These are phyloP conservation scores for Fundulus diaphanus DNA, from an alignment of 2,797 vertebrate species.

Conservation along the genomic window DNA sequence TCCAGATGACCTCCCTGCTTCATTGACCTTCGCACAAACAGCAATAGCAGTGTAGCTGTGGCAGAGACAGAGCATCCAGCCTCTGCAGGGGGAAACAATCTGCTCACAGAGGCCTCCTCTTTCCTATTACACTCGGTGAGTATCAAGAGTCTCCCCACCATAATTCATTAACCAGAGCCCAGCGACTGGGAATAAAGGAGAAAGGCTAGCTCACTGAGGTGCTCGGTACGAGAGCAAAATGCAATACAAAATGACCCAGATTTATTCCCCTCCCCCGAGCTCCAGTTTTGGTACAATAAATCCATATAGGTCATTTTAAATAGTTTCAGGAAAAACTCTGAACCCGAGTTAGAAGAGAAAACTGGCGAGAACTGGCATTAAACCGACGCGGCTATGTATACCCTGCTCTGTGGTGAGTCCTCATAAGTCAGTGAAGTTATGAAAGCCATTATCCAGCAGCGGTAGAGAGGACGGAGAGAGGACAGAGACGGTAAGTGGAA, in stretches of 20 bases:
- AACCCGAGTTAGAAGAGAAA: slow-evolving; percentile 23
- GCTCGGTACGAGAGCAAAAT: slow-evolving; percentile 39
- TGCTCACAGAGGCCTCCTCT: slow-evolving; percentile 66
- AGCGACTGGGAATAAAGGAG: slow-evolving; percentile 53
- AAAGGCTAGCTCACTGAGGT: slow-evolving; percentile 38
- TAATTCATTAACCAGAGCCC: slow-evolving; percentile 68
- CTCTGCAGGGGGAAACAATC: slow-evolving; percentile 50
- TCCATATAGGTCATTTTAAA: slow-evolving; percentile 70
- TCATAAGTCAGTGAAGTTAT: slow-evolving; percentile 59
- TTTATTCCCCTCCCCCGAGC: slow-evolving; percentile 49
- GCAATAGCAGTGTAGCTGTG: slow-evolving; percentile 39
- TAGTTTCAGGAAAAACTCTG: slow-evolving; percentile 45
- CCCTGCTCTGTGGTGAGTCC: slow-evolving; percentile 38
- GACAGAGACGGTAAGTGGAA: slow-evolving; percentile 31
- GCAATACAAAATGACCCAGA: slow-evolving; percentile 60
- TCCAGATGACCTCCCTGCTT: slow-evolving; percentile 47
- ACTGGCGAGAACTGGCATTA: slow-evolving; percentile 39
- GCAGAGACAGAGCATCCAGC: slow-evolving; percentile 29
- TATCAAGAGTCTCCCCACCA: slow-evolving; percentile 66
- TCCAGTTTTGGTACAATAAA: slow-evolving; percentile 57
- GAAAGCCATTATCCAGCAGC: slow-evolving; percentile 58
- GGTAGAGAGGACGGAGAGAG: slow-evolving; percentile 51
- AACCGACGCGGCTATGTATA: slow-evolving; percentile 40
- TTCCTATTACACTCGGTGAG: slow-evolving; percentile 57
- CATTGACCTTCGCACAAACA: slow-evolving; percentile 53